Evolutionary conservation across 2,888 invertebrate species (phyloP).

Genomic region (Nephrotoma guestfalica): DNA sequence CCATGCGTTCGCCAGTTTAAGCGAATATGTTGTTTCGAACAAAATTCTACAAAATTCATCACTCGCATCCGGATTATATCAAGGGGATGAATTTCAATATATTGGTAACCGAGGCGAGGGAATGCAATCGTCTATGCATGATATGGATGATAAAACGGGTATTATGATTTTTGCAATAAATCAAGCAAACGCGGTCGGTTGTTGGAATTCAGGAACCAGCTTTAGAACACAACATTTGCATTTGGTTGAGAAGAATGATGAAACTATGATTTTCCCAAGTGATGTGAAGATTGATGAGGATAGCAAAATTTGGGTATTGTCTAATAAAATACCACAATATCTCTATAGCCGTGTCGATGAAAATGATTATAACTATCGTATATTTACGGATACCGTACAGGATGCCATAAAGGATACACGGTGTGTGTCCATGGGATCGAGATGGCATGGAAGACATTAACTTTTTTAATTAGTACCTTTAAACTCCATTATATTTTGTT

Average conservation of each 20-base stretch:
- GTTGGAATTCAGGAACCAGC: background rate
- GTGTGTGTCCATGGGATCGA: background rate
- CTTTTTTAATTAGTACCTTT: background rate
- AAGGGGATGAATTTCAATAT: conserved; percentile 39
- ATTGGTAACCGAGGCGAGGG: conserved; percentile 48
- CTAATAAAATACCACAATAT: conserved; percentile 51
- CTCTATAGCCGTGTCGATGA: conserved; percentile 32
- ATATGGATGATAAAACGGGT: conserved; percentile 41
- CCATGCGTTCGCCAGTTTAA: conserved; percentile 48
- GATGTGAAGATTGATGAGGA: conserved; percentile 38
- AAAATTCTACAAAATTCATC: conserved; percentile 40
- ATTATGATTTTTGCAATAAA: conserved; percentile 57
- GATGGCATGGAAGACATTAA: background rate
- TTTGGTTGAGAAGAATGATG: background rate
- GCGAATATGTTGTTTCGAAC: conserved; percentile 54
- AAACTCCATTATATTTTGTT: too few species aligned
- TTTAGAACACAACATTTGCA: background rate
- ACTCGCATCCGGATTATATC: conserved; percentile 36
- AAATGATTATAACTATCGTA: background rate
- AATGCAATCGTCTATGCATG: conserved; percentile 55
- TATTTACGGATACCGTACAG: background rate
- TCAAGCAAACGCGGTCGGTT: conserved; percentile 49
- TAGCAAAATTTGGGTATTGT: conserved; percentile 51
- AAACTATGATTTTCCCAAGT: background rate
- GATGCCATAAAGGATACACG: background rate